These are phyloP conservation scores for Pemphigus obesinymphae DNA, from an alignment of 1,140 invertebrate species.

Conservation along the genomic window DNA sequence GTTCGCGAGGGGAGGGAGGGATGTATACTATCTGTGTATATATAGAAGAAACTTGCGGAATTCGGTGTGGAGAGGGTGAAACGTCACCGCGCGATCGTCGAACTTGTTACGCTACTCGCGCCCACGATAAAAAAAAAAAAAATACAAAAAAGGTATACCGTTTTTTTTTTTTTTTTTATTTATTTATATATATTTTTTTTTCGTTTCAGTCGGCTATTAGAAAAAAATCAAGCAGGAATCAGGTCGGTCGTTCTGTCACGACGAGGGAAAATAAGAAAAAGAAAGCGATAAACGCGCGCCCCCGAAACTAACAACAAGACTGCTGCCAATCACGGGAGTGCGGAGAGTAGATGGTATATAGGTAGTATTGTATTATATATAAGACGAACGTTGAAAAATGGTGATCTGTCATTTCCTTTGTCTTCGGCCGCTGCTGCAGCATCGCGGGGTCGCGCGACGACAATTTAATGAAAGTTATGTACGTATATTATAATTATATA, in stretches of 20 bases:
- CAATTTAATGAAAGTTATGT: too few species aligned
- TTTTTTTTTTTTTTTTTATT: not conserved
- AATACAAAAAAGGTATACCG: not conserved
- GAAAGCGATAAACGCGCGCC: conserved; percentile 1
- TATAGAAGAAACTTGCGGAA: not conserved
- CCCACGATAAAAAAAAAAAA: not conserved
- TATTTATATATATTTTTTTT: not conserved
- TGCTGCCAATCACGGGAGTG: too few species aligned
- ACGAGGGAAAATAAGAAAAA: not conserved
- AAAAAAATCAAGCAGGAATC: not conserved
- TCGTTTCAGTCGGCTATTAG: not conserved
- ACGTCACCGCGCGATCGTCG: conserved; percentile 4
- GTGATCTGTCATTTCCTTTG: conserved; percentile 24
- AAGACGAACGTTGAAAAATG: too few species aligned
- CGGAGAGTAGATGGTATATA: too few species aligned
- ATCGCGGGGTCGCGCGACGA: not conserved
- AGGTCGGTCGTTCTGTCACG: not conserved
- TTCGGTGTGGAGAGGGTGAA: not conserved
- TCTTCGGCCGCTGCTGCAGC: not conserved
- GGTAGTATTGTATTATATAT: too few species aligned
- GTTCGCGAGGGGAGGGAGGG: not conserved
- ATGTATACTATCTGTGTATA: not conserved
- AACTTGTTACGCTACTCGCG: conserved; percentile 3
- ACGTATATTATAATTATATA: too few species aligned
- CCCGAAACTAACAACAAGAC: too few species aligned